Base-by-base conservation (phyloP, 2,888 invertebrate genomes). In the Acrocyrtus sp. region DNA sequence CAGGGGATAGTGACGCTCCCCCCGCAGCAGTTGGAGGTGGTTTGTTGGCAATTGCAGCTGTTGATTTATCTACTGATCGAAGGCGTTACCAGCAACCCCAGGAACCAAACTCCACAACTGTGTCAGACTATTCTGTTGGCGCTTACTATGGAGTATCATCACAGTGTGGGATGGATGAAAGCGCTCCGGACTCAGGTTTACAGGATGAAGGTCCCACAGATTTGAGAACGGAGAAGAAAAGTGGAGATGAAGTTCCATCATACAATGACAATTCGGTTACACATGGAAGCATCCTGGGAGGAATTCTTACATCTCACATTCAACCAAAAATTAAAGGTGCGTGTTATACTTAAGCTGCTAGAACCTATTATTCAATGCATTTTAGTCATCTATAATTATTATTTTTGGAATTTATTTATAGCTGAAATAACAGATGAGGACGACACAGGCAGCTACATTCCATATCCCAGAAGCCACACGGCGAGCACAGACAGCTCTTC, bases 141-240 rank as follows among this genome's bases (percentile, higher is more conserved):
- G 58, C 63, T 2, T 72, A 72, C 29, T 72, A 72, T 21, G 63
- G 70, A 4, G 12, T 57, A 34, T 10, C 43, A 21, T 21, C 54
- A 1, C 39, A 53, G 21, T 66, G 56, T 24, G 24, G 21, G 1
- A 26, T 27, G 0, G 51, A 56, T 1, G 62, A 61, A 26, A 6
- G 6, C 21, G 27, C 63, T 19, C 70, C 70, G 17, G 70, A 72
- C 21, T 51, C 63, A 0, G 70, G 39, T n/a, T 15, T 72, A 43
- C 12, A 63, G 21, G 63, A 72, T 21, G 70, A 72, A 34, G 62
- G 51, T 19, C 70, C 70, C 4, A 72, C 70, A n/a, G 70, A 72
- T 26, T 51, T 72, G 26, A 72, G 63, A 24, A 63, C 58, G 1
- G 70, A 72, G 8, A 72, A 57, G 47, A 62, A 57, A 27, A n/a